Evolutionary conservation across 2,888 invertebrate species (phyloP).

Genomic region (Agrilus biguttatus): DNA sequence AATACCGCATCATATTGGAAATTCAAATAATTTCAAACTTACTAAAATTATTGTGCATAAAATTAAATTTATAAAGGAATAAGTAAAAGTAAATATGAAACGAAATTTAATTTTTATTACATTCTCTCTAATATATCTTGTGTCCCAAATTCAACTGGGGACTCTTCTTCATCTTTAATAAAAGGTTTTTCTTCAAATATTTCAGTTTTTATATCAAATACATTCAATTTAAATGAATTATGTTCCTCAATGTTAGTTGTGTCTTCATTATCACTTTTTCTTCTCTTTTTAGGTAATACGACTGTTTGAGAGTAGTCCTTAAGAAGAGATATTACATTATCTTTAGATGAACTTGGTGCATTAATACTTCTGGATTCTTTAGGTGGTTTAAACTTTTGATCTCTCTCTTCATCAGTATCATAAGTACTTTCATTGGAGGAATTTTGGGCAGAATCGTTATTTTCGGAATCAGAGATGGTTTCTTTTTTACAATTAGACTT

Average conservation of each 20-base stretch:
- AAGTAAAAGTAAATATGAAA: background rate
- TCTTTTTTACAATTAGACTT: slow-evolving; percentile 9
- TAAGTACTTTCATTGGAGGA: slow-evolving; percentile 4
- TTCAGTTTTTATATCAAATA: background rate
- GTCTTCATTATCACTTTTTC: background rate
- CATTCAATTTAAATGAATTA: background rate
- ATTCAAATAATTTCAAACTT: too few species aligned
- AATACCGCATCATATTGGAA: too few species aligned
- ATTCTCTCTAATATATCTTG: slow-evolving; percentile 20
- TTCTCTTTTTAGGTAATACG: slow-evolving; percentile 11
- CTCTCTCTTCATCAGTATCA: slow-evolving; percentile 12
- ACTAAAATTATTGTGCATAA: too few species aligned
- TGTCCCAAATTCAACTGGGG: slow-evolving; percentile 15
- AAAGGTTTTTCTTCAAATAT: background rate
- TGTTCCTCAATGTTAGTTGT: background rate
- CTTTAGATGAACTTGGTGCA: slow-evolving; percentile 10
- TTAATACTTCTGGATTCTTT: background rate
- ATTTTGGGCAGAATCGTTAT: slow-evolving; percentile 7
- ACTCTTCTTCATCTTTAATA: slow-evolving; percentile 5
- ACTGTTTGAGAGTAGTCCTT: slow-evolving; percentile 7
- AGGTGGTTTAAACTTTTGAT: background rate
- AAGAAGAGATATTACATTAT: slow-evolving; percentile 9
- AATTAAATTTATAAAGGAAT: background rate
- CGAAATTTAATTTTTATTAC: slow-evolving; percentile 3
- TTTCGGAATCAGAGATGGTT: slow-evolving; percentile 13